Conservation (phyloP, 1,140 invertebrate genomes). For the Chionoecetes opilio region DNA sequence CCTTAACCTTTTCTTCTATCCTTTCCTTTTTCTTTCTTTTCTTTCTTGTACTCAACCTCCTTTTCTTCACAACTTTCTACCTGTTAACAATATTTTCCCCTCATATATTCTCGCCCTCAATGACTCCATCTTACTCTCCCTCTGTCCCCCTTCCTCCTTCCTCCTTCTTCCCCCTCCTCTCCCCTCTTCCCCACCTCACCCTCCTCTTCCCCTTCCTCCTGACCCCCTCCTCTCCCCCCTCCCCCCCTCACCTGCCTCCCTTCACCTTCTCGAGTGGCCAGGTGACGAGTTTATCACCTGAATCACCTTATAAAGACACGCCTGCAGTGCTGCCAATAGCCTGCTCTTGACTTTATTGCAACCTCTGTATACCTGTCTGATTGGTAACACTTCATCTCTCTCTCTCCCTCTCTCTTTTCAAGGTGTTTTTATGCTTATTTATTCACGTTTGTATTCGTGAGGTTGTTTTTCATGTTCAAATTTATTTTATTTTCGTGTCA, state of each 20-base stretch:
- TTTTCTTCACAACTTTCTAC: not conserved
- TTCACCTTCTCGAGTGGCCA: not conserved
- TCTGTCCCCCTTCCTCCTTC: not conserved
- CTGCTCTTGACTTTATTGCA: not conserved
- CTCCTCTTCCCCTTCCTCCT: not conserved
- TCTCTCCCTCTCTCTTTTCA: constrained; percentile 7
- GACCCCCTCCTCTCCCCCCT: constrained; percentile 13
- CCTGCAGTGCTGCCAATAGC: not conserved
- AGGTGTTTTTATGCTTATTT: too few species aligned
- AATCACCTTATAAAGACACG: not conserved
- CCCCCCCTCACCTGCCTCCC: not conserved
- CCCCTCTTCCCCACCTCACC: not conserved
- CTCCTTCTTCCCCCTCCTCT: not conserved
- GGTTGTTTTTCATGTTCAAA: too few species aligned
- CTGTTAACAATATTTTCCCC: too few species aligned
- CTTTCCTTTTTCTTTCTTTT: not conserved
- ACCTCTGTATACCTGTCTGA: not conserved
- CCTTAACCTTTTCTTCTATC: not conserved
- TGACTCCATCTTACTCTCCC: not conserved
- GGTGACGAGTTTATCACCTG: not conserved
- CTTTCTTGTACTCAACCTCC: not conserved
- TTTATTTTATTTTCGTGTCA: too few species aligned
- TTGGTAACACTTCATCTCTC: not conserved
- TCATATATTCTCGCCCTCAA: not conserved
- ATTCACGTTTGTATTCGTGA: too few species aligned